Evolutionary conservation across 92 coral and sea anemone genomes (phyloP), one percentile per base, ranked within the genome.

Genomic region (Isaurus tuberculatus): DNA sequence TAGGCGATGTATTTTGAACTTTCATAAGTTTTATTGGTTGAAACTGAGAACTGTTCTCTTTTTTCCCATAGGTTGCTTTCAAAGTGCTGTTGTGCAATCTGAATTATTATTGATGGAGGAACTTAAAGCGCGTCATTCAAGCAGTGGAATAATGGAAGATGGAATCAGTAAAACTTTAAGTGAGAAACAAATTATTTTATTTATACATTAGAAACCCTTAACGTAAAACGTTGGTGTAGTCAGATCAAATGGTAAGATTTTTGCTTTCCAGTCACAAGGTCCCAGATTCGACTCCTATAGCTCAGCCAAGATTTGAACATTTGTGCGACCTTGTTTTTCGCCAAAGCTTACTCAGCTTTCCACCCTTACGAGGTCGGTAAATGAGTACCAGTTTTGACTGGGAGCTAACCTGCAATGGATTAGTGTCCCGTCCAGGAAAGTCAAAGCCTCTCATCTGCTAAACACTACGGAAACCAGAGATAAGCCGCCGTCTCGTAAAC

Each of bases 101-200:
- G 82, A 58, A 15, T 25, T 77, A 48, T 23, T 77, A 15, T 28
- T 77, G 51, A 77, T 77, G 82, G 82, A 77, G 36, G 82, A 77
- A 28, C 30, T 77, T 6, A 77, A 77, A 43, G 69, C 33, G 20
- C 55, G 82, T 5, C 70, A 77, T 36, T 58, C 82, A 11, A 77
- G 30, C 13, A 27, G 20, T 33, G 53, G 46, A n/a, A 49, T 75
- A 17, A 36, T 19, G 9, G 70, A 77, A n/a, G 82, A 77, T 32
- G 82, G 82, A 34, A 77, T 77, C 34, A 57, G 82, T 55, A 77
- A 77, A 36, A 58, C 82, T 11, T 30, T 77, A 9, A 77, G 82
- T 77, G 60, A 57, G 82, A 20, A 4, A 23, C 4, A 11, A 20
- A 29, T 74, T 26, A 22, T 65, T 31, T 11, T 66, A 14, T 31